Base-by-base conservation (phyloP, 2,888 invertebrate genomes). In the Griposia aprilina region DNA sequence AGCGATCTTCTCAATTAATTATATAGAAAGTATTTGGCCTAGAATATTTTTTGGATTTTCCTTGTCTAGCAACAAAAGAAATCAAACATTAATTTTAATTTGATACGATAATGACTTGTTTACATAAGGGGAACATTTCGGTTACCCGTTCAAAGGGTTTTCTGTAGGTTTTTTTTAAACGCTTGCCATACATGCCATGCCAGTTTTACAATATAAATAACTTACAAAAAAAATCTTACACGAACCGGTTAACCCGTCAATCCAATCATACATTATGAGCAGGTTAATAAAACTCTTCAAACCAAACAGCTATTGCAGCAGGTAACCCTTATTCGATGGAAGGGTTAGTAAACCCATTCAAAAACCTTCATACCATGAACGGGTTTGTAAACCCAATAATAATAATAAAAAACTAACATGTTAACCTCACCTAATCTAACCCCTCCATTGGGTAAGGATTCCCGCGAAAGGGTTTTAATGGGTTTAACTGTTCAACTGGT, bases 31-130 rank as follows among this genome's bases (percentile, higher is more conserved):
- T 57, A 36, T 36, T 77, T 75, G 11, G 5, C 55, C 30, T 59
- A 20, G 23, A 41, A 11, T 66, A 8, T 68, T 52, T 52, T 50
- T 66, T 68, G 15, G 5, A 30, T n/a, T 50, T 50, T 62, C 45
- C 60, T 73, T 55, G 8, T 41, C 20, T 41, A 20, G 30, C 4
- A 30, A 73, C 2, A 55, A 63, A 71, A 52, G 0, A 26, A 26
- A 23, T 66, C 20, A 26, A 71, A 62, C 60, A 52, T 77, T 45
- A 7, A 59, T 60, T 67, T 76, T 72, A 68, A 86, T 84, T 73
- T 26, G 45, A 76, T 52, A 66, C n/a, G 6, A 15, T 74, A 62
- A 52, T 69, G 26, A 78, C 36, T 70, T 60, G 41, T 75, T 75
- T 59, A 23, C 41, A 17, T 11, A 10, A 17, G 65, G 65, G 17